Evolutionary conservation across 2,113 vertebrate species (phyloP).

Genomic region (Genyomyrus donnyi): DNA sequence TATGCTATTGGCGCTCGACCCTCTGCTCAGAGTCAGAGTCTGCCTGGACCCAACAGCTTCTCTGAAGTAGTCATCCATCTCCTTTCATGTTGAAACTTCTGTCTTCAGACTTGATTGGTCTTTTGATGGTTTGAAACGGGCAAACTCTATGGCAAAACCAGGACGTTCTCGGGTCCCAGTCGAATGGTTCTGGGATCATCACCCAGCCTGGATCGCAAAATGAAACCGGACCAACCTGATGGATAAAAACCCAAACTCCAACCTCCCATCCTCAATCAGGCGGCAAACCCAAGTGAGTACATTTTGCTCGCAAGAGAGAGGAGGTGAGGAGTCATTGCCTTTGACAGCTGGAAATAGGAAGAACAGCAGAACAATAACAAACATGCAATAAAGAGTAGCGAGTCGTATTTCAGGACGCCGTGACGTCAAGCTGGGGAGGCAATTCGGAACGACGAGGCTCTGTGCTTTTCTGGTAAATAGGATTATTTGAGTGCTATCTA

Average conservation of each 20-base stretch:
- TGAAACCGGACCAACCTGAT: background rate
- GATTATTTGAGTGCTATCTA: background rate
- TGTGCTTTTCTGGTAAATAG: background rate
- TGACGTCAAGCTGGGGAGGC: background rate
- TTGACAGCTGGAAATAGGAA: background rate
- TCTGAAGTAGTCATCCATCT: background rate
- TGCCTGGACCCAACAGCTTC: background rate
- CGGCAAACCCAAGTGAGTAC: background rate
- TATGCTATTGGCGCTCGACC: background rate
- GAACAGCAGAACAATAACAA: background rate
- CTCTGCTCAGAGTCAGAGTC: background rate
- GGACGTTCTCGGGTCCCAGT: background rate
- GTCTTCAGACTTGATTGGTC: background rate
- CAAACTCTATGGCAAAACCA: background rate
- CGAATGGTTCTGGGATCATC: background rate
- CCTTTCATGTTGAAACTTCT: background rate
- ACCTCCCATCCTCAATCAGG: background rate
- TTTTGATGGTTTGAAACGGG: background rate
- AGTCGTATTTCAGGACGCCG: background rate
- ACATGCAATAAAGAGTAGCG: background rate
- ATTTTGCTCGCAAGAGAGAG: background rate
- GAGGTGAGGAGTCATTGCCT: background rate
- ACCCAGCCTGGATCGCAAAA: background rate
- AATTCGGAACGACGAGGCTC: background rate
- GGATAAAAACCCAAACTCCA: background rate